Percentiles rank a stretch among this genome's conserved stretches.
phyloP scores from a whole-genome alignment of 2,797 vertebrate species.

The Malacoraja senta region DNA sequence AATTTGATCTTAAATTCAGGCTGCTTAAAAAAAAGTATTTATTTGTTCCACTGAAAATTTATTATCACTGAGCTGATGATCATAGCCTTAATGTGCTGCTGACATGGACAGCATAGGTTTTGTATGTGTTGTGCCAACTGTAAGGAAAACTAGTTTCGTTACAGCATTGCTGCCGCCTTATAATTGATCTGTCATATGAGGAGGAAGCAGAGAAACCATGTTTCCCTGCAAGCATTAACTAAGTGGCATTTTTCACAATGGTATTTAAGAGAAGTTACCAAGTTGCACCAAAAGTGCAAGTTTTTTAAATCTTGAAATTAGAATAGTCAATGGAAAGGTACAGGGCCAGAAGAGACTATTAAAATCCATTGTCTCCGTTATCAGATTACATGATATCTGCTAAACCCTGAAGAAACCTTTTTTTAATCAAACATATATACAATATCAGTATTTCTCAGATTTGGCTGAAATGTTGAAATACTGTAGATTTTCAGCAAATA shows the following conservation, averaged over 20 bases:
- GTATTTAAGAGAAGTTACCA: background rate
- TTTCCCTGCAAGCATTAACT: background rate
- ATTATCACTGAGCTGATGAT: background rate
- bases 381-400: background rate
- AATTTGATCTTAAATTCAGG: constrained; percentile 15
- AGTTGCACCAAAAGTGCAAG: background rate
- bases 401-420: background rate
- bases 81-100: background rate
- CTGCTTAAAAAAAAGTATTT: background rate
- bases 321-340: background rate
- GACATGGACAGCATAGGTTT: background rate
- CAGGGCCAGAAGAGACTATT: background rate
- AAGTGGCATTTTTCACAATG: background rate
- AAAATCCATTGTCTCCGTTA: background rate
- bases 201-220: background rate
- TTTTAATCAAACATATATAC: background rate
- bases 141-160: background rate
- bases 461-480: background rate
- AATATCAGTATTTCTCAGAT: background rate
- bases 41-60: background rate
- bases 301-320: background rate
- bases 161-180: background rate
- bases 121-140: background rate
- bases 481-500: background rate
- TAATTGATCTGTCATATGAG: background rate